Conservation (phyloP, 2,797 vertebrate species). For the Psittacula derbiana region DNA sequence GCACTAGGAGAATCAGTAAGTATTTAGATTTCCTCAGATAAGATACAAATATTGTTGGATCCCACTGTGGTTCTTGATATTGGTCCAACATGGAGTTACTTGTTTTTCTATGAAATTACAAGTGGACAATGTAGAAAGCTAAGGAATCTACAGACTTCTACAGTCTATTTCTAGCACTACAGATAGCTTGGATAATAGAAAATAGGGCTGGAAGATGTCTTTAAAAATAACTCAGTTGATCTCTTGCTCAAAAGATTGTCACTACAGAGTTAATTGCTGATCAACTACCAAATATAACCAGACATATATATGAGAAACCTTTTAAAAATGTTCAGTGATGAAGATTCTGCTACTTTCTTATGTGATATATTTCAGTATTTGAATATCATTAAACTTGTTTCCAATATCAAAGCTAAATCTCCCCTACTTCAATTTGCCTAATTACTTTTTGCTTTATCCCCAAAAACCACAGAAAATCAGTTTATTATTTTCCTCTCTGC, state of each 20-base stretch:
- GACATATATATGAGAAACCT: neutral
- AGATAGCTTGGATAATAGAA: neutral
- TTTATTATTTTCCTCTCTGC: neutral
- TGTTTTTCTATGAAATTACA: neutral
- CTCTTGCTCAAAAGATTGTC: neutral
- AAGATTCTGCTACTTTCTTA: neutral
- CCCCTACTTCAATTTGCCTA: neutral
- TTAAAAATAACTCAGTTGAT: neutral
- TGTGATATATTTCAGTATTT: neutral
- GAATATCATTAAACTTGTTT: neutral
- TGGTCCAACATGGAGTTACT: neutral
- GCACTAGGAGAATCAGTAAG: neutral
- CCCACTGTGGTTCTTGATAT: neutral
- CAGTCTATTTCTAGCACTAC: neutral
- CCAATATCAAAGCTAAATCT: neutral
- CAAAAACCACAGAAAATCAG: neutral
- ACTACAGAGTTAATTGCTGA: neutral
- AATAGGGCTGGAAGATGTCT: neutral
- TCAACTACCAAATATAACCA: neutral
- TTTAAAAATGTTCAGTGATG: neutral
- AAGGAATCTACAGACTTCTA: neutral
- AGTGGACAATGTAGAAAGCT: neutral
- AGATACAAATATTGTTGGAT: neutral
- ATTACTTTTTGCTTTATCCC: neutral
- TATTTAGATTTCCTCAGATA: neutral